Base-by-base conservation (phyloP, 2,888 invertebrate species). In the Villa cingulata region DNA sequence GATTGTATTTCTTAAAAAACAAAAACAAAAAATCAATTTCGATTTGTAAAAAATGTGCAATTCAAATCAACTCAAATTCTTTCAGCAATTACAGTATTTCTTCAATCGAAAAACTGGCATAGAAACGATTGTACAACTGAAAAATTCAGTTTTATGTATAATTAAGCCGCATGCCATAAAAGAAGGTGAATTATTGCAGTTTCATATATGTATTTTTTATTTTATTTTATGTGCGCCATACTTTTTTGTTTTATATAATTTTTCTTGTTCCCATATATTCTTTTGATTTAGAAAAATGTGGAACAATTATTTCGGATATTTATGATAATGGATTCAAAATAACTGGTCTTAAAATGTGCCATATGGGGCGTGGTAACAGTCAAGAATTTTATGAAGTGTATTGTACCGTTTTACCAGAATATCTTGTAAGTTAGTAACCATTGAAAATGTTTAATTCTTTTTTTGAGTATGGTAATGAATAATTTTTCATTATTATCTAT, bases 381-480 rank as follows among this genome's bases (percentile, higher is more conserved):
- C 86, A 88, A 57, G 91, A 94, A 64, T 94, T 94, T 70, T 80
- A 85, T 60, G 92, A 94, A 70, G 84, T 94, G 4, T 95, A 95
- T 66, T 88, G 88, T 64, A 91, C 90, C 2, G 86, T 90, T 45
- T 75, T 88, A 36, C 78, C 80, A 1, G 87, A 89, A 58, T 85
- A 80, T 62, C 75, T 78, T 63, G 83, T 82, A 61, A 59, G 65
- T 15, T n/a, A n/a, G n/a, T n/a, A n/a, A n/a, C n/a, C n/a, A 14
- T 34, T n/a, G 6, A 2, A 3, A 15, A 34, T 34, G 1, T 15
- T 45, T 19, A 19, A 14, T 39, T 15, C 27, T 20, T 41, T 27
- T 27, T 19, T 47, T 51, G 12, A 34, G 32, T 36, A 18, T 41
- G 46, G 14, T 18, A 12, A 41, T 40, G 20, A 41, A 29, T 32